A percentile compares a stretch with the other conserved stretches of the same genome.
Conservation (phyloP, 2,113 vertebrate genomes). For the human region DNA sequence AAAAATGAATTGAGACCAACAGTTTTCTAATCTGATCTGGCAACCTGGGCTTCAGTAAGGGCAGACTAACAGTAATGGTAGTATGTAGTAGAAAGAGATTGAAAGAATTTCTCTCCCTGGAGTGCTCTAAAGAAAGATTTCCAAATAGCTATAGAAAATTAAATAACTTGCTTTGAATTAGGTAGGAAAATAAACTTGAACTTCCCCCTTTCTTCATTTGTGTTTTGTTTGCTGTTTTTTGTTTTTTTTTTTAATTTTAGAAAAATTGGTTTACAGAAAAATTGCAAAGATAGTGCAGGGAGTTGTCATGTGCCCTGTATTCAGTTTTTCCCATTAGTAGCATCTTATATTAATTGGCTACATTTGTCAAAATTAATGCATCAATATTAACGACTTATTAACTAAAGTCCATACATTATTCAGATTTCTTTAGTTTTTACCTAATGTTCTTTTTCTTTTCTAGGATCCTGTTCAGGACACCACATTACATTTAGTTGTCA, state of each 20-base stretch:
- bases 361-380: neutral
- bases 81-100: neutral
- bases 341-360: neutral
- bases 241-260: neutral
- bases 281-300: neutral
- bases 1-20: conserved; percentile 14
- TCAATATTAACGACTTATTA: neutral
- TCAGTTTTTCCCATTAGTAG: neutral
- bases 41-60: conserved; percentile 12
- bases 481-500: neutral
- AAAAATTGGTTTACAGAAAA: conserved; percentile 29
- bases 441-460: neutral
- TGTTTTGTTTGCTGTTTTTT: neutral
- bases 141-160: neutral
- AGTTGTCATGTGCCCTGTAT: neutral
- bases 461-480: neutral
- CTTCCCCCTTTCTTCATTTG: neutral
- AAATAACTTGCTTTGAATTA: neutral
- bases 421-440: neutral
- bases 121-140: neutral
- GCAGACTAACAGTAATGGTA: neutral
- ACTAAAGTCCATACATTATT: neutral
- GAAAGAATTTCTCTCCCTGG: neutral
- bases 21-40: conserved; percentile 6
- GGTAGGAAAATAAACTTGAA: neutral